These are phyloP conservation scores for Typhlomys cinereus DNA, from an alignment of 2,113 vertebrate genomes.

Conservation along the genomic window DNA sequence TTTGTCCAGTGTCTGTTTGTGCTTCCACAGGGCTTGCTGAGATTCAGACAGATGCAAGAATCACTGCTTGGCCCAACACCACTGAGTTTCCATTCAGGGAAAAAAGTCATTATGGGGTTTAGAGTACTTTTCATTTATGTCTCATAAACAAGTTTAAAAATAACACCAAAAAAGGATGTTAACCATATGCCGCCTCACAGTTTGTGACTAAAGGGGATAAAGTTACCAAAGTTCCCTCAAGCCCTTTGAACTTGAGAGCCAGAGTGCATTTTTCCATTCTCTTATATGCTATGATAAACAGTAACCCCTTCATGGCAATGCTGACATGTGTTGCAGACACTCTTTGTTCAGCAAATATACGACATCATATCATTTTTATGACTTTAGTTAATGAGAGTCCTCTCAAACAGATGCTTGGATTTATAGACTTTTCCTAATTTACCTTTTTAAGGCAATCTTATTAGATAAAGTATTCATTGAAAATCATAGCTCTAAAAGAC, in stretches of 20 bases:
- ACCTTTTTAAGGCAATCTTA: background rate
- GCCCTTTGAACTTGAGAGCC: constrained; percentile 80
- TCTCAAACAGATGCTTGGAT: constrained; percentile 80
- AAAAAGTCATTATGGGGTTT: constrained; percentile 67
- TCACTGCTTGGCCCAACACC: background rate
- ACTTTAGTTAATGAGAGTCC: constrained; percentile 71
- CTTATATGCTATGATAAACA: constrained; percentile 71
- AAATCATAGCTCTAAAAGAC: background rate
- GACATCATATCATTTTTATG: constrained; percentile 77
- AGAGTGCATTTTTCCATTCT: constrained; percentile 67
- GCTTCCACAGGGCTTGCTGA: background rate
- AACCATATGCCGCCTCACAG: constrained; percentile 69
- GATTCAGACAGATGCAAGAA: background rate
- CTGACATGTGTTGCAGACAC: constrained; percentile 15
- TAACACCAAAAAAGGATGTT: constrained; percentile 78
- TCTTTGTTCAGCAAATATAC: constrained; percentile 68
- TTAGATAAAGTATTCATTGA: background rate
- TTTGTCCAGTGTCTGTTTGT: constrained; percentile 38
- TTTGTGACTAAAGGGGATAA: constrained; percentile 70
- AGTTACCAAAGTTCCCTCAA: constrained; percentile 72
- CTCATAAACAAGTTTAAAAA: constrained; percentile 82
- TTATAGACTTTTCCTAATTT: constrained; percentile 60
- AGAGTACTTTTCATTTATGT: constrained; percentile 76
- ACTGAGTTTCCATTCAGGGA: constrained; percentile 57
- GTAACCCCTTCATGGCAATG: constrained; percentile 53